Percentiles rank a stretch among this genome's conserved stretches.
These are phyloP conservation scores for Pyrrhura leucotis DNA, from an alignment of 2,797 vertebrate genomes.

Conservation along the genomic window DNA sequence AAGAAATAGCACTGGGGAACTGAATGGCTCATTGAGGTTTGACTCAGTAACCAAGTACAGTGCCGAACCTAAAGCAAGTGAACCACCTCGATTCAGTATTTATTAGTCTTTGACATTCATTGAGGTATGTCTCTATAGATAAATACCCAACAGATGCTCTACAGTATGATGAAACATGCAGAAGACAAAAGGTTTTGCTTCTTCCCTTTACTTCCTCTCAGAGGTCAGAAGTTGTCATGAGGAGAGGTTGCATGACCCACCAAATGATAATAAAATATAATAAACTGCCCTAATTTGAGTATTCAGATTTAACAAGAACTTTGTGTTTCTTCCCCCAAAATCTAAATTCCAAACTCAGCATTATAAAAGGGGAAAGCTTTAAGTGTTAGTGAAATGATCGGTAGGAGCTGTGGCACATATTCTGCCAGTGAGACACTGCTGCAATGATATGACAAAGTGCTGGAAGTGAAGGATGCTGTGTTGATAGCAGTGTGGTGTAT, in stretches of 20 bases:
- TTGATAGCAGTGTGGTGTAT: neutral
- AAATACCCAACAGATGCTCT: neutral
- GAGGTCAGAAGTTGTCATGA: neutral
- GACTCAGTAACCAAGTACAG: neutral
- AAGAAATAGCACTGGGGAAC: neutral
- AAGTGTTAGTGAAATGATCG: neutral
- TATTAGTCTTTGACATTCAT: slow-evolving; percentile 22
- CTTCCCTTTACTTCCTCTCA: neutral
- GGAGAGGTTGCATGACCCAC: neutral
- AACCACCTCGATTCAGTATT: slow-evolving; percentile 28
- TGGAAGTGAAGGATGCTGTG: neutral
- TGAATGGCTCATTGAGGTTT: neutral
- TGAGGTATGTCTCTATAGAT: neutral
- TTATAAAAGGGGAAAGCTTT: neutral
- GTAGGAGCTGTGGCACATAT: neutral
- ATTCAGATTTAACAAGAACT: neutral
- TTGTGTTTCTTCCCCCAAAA: neutral
- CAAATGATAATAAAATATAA: neutral
- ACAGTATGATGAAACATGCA: neutral
- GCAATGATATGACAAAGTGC: fast-evolving
- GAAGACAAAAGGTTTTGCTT: neutral
- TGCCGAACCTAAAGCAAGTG: slow-evolving; percentile 16
- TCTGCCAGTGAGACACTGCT: neutral
- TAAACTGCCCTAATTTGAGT: neutral
- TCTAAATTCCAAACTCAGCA: neutral